phyloP scores from a whole-genome alignment of 2,888 invertebrate species.

The Erannis defoliaria region DNA sequence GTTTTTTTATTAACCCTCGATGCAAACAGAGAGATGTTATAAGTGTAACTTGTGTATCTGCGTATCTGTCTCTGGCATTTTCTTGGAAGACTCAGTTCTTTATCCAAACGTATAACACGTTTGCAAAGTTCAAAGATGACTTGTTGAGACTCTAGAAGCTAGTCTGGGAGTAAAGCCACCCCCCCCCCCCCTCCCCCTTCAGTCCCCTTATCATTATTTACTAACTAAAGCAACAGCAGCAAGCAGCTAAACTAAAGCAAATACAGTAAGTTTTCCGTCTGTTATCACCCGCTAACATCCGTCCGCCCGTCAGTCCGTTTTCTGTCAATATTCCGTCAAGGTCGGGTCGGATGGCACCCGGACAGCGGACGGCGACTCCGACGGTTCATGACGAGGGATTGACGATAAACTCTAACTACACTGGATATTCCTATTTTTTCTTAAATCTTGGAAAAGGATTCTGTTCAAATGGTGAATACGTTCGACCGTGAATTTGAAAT shows the following conservation, averaged over 20 bases:
- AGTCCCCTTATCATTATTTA: not conserved
- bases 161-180: too few species aligned
- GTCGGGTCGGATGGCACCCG: not conserved
- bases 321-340: constrained; percentile 7
- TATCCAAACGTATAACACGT: too few species aligned
- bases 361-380: not conserved
- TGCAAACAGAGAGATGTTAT: too few species aligned
- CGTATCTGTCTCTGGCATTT: too few species aligned
- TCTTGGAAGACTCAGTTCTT: too few species aligned
- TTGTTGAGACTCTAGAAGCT: too few species aligned
- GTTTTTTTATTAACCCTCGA: too few species aligned
- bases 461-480: not conserved
- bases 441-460: not conserved
- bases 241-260: not conserved
- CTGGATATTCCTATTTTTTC: constrained; percentile 1
- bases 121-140: too few species aligned
- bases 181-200: too few species aligned
- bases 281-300: constrained; percentile 2
- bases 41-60: too few species aligned
- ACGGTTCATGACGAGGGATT: constrained; percentile 8
- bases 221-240: too few species aligned
- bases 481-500: not conserved
- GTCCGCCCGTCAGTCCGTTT: constrained; percentile 5
- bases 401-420: not conserved
- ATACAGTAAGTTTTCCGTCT: not conserved